phyloP scores from a whole-genome alignment of 1,140 invertebrate species.

The Panulirus ornatus region DNA sequence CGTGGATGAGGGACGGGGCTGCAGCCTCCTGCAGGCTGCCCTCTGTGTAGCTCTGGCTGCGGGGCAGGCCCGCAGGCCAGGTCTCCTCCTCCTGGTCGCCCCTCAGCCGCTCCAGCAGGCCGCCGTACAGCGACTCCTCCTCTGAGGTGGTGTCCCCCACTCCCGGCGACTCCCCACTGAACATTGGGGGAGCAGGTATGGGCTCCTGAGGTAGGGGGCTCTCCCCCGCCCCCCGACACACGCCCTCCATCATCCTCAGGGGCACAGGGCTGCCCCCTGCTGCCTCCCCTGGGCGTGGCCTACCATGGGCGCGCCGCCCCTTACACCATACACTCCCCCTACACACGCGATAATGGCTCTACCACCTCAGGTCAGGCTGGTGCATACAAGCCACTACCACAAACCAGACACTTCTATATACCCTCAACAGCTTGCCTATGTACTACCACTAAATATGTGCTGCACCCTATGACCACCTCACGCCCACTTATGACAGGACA shows the following conservation, averaged over 20 bases:
- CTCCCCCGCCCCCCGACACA: not conserved
- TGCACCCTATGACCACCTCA: no score
- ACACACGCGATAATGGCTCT: no score
- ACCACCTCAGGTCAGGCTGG: no score
- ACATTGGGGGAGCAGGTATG: slow-evolving; percentile 64
- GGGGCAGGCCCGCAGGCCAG: slow-evolving; percentile 20
- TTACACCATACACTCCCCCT: not conserved
- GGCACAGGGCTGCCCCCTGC: not conserved
- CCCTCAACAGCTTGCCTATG: no score
- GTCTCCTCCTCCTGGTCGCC: slow-evolving; percentile 38
- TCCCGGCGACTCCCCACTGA: slow-evolving; percentile 60
- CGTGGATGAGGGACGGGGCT: slow-evolving; percentile 28
- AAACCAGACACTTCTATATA: no score
- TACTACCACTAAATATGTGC: no score
- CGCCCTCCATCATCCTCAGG: slow-evolving; percentile 30
- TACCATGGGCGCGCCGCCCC: not conserved
- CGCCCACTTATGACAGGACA: no score
- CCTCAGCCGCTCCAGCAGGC: slow-evolving; percentile 50
- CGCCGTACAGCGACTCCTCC: slow-evolving; percentile 50
- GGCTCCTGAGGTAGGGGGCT: slow-evolving; percentile 44
- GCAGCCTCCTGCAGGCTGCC: slow-evolving; percentile 50
- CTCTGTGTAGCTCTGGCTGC: slow-evolving; percentile 66
- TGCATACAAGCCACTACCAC: no score
- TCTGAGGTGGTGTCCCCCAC: slow-evolving; percentile 27
- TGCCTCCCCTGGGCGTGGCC: not conserved